Evolutionary conservation across 1,140 invertebrate species (phyloP), one percentile per base, ranked within the genome.

Genomic region (Neocloeon triangulifer): DNA sequence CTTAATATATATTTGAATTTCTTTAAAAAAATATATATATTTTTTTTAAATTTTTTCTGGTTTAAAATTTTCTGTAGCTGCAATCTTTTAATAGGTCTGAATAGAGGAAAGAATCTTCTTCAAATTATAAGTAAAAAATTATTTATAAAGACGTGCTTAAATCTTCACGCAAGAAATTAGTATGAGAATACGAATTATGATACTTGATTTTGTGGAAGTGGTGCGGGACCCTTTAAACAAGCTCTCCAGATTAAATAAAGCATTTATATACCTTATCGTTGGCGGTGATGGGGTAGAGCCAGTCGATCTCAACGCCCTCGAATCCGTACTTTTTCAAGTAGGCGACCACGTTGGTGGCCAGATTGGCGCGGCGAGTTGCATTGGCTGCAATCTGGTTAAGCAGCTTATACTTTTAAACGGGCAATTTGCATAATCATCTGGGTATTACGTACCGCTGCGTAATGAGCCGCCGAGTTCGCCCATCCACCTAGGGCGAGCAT

Each of bases 301-400:
- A 82, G 44, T 82, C 76, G 9, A 84, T 13, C 45, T 84, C 77
- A 1, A 85, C 55, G 0, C 79, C 79, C 50, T 84, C 73, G 35
- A 85, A 82, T 5, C 59, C 53, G 42, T 78, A 61, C n/a, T 58
- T 60, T 32, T 52, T 45, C 0, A 73, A 31, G 39, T 73, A 70
- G 1, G 51, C 37, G 0, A 74, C 50, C 1, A 63, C 58, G 35
- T 61, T 66, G 2, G 58, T 36, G 5, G 69, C 59, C 33, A 80
- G 73, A n/a, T 41, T 54, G 1, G 51, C 45, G 5, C 76, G 59
- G n/a, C 48, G 40, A 1, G 28, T 39, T 5, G 60, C 35, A 34
- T 58, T 53, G 2, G 40, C 48, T 4, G 59, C 67, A 39, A 71
- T 59, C 59, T 62, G 36, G 25, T 42, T 39, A 33, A 18, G 27